A percentile compares a stretch with the other conserved stretches of the same genome.
Evolutionary conservation across 2,888 invertebrate species (phyloP).

Genomic region (Chrysolina haemoptera): DNA sequence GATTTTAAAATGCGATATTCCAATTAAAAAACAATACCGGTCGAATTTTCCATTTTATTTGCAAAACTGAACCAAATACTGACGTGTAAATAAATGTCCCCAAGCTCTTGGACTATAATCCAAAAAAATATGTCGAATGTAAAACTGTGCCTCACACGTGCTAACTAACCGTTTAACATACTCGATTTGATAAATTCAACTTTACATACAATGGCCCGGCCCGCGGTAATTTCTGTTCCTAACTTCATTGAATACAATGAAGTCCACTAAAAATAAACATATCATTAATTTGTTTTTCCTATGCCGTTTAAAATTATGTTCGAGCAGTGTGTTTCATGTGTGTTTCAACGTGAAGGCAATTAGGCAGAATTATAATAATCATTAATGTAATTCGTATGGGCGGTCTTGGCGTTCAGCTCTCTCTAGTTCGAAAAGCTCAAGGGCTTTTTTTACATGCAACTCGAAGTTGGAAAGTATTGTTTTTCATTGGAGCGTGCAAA

Average conservation of each 20-base stretch:
- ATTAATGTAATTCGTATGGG: slow-evolving; percentile 15
- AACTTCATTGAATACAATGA: slow-evolving; percentile 51
- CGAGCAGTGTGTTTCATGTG: slow-evolving; percentile 18
- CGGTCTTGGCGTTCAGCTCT: neutral
- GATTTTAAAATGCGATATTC: no score
- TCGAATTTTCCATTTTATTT: no score
- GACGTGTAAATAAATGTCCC: neutral
- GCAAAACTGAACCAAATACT: no score
- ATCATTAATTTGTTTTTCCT: slow-evolving; percentile 43
- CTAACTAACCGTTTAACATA: slow-evolving; percentile 43
- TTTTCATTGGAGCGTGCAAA: no score
- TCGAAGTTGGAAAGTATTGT: neutral
- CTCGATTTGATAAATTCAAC: slow-evolving; percentile 47
- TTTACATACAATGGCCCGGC: slow-evolving; percentile 50
- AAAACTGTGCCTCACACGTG: slow-evolving; percentile 37
- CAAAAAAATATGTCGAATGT: slow-evolving; percentile 8
- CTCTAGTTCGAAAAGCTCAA: neutral
- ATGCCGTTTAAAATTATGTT: slow-evolving; percentile 22
- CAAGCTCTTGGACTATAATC: slow-evolving; percentile 9
- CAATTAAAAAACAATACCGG: no score
- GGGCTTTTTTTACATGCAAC: neutral
- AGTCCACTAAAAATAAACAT: slow-evolving; percentile 38
- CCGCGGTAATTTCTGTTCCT: slow-evolving; percentile 43
- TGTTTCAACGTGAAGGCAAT: slow-evolving; percentile 22
- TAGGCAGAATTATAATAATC: slow-evolving; percentile 12